These are phyloP conservation scores for Pinna nobilis DNA, from an alignment of 1,140 invertebrate genomes.

Conservation along the genomic window DNA sequence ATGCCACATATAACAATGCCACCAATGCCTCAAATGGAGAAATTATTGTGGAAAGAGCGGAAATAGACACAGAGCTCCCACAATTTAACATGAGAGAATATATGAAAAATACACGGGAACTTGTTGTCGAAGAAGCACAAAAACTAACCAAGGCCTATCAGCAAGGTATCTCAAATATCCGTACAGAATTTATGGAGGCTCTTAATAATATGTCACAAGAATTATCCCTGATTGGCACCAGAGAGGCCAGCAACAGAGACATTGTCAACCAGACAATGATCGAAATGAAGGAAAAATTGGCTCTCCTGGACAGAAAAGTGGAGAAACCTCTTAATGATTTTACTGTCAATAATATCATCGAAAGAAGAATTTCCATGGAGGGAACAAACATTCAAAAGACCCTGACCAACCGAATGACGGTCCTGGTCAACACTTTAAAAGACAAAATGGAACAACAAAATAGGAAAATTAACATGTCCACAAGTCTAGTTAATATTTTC, in stretches of 20 bases:
- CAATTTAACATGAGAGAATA: background rate
- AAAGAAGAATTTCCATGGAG: background rate
- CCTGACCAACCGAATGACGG: background rate
- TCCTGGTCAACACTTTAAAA: background rate
- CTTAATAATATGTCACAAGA: too few relatives aligned
- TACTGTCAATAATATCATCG: background rate
- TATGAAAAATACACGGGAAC: constrained; percentile 2
- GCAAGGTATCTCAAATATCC: background rate
- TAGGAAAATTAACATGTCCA: constrained; percentile 27
- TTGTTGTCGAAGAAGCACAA: background rate
- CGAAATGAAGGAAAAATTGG: background rate
- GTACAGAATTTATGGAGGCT: too few relatives aligned
- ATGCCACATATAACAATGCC: too few relatives aligned
- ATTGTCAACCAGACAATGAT: background rate
- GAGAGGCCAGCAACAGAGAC: too few relatives aligned
- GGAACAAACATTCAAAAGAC: constrained; percentile 10
- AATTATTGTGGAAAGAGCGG: too few relatives aligned
- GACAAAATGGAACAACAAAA: constrained; percentile 22
- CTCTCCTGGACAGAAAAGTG: background rate
- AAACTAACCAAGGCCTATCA: background rate
- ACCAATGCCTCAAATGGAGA: too few relatives aligned
- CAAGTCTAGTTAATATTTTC: constrained; percentile 36
- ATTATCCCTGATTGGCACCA: too few relatives aligned
- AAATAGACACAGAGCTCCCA: background rate
- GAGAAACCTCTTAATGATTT: constrained; percentile 15